Conservation (phyloP, 2,888 invertebrate genomes). For the Phytoseiulus persimilis region DNA sequence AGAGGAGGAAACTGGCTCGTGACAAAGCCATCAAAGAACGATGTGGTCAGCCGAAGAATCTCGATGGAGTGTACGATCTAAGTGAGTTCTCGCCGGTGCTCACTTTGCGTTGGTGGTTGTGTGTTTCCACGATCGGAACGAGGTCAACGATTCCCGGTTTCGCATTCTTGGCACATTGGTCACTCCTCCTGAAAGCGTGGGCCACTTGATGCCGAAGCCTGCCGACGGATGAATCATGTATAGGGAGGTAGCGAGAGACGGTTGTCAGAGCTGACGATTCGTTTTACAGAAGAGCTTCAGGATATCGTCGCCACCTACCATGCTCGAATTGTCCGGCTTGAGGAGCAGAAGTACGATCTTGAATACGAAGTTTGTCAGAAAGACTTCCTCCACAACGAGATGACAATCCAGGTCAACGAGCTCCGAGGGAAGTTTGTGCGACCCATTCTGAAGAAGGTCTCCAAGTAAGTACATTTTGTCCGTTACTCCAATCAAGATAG, state of each 20-base stretch:
- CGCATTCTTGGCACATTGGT: too few species aligned
- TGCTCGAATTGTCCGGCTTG: background rate
- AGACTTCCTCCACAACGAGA: slow-evolving; percentile 31
- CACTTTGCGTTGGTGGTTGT: too few species aligned
- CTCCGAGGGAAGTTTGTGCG: slow-evolving; percentile 18
- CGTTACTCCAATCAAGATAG: background rate
- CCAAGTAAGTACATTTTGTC: background rate
- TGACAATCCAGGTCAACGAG: slow-evolving; percentile 34
- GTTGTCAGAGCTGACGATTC: background rate
- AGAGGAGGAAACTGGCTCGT: background rate
- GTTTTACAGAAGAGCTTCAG: background rate
- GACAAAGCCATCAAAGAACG: slow-evolving; percentile 26
- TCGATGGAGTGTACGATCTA: slow-evolving; percentile 20
- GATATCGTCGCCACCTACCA: background rate
- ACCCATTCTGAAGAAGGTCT: slow-evolving; percentile 17
- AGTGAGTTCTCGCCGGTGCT: background rate
- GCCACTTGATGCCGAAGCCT: too few species aligned
- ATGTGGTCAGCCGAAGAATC: slow-evolving; percentile 8
- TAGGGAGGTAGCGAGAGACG: too few species aligned
- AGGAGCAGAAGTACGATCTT: slow-evolving; percentile 29
- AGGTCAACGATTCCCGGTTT: too few species aligned
- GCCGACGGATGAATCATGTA: too few species aligned
- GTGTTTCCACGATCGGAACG: too few species aligned
- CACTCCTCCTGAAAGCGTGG: too few species aligned
- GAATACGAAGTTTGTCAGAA: slow-evolving; percentile 34